Evolutionary conservation across 1,140 invertebrate genomes (phyloP).

Genomic region (Ephestia elutella): DNA sequence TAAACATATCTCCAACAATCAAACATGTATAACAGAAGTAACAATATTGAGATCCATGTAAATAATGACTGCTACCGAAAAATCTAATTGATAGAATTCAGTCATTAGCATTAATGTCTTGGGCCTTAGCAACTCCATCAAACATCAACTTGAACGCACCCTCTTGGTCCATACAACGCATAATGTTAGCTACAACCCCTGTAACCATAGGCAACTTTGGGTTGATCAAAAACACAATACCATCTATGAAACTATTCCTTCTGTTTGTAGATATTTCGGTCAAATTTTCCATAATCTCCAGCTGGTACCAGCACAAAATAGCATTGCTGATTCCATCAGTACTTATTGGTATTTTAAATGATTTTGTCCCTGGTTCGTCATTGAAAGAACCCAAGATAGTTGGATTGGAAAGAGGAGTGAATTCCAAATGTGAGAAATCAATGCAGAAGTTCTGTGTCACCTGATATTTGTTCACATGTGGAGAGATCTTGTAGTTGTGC

Average conservation of each 20-base stretch:
- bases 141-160: constrained; percentile 34
- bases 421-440: constrained; percentile 46
- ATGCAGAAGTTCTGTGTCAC: constrained; percentile 54
- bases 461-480: constrained; percentile 52
- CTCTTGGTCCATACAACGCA: constrained; percentile 44
- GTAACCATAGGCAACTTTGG: constrained; percentile 25
- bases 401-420: constrained; percentile 38
- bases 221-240: constrained; percentile 39
- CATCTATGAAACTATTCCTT: constrained; percentile 41
- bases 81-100: no score
- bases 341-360: constrained; percentile 34
- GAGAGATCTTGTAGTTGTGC: constrained; percentile 39
- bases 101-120: no score
- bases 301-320: constrained; percentile 54
- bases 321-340: constrained; percentile 40
- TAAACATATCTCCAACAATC: no score
- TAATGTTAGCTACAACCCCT: constrained; percentile 34
- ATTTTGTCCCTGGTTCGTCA: constrained; percentile 21
- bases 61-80: neutral
- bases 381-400: constrained; percentile 28
- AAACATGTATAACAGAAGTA: neutral
- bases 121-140: neutral
- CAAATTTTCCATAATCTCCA: constrained; percentile 47
- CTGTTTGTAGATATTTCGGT: constrained; percentile 43
- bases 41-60: neutral